phyloP scores from a whole-genome alignment of 2,888 invertebrate species.

The Caenorhabditis japonica region DNA sequence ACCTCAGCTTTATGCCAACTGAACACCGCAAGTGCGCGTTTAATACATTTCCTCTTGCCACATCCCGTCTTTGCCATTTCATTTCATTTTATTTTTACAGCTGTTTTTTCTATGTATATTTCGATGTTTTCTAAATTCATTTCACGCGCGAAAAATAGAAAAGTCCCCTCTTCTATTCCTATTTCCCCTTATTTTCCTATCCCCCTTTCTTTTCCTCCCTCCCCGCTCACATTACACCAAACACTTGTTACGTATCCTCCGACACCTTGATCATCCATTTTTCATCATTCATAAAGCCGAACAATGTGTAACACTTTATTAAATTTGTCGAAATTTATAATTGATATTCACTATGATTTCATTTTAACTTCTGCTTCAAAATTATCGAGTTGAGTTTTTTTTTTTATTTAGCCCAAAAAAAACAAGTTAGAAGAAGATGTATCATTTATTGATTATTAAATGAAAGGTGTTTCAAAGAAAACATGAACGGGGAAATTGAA shows the following conservation, averaged over 20 bases:
- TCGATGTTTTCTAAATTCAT: constrained; percentile 28
- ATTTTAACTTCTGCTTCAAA: no score
- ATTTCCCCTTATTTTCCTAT: not conserved
- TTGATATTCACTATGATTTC: constrained; percentile 44
- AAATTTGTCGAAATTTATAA: constrained; percentile 51
- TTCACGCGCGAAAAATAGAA: constrained; percentile 17
- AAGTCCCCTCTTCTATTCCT: not conserved
- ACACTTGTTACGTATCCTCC: constrained; percentile 54
- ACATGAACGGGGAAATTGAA: not conserved
- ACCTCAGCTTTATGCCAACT: constrained; percentile 13
- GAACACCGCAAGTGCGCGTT: constrained; percentile 7
- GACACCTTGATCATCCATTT: constrained; percentile 45
- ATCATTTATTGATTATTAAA: constrained; percentile 1
- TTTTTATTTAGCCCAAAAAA: no score
- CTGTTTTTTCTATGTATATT: constrained; percentile 5
- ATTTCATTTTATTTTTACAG: not conserved
- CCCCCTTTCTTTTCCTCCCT: not conserved
- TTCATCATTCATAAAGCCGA: constrained; percentile 12
- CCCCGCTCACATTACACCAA: constrained; percentile 13
- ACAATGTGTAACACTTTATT: constrained; percentile 38
- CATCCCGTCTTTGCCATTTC: not conserved
- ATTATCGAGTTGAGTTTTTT: no score
- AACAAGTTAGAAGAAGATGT: not conserved
- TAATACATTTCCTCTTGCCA: constrained; percentile 35
- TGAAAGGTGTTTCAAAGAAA: not conserved